Conservation (phyloP, 2,113 vertebrate species). For the Eudyptes chrysolophus region DNA sequence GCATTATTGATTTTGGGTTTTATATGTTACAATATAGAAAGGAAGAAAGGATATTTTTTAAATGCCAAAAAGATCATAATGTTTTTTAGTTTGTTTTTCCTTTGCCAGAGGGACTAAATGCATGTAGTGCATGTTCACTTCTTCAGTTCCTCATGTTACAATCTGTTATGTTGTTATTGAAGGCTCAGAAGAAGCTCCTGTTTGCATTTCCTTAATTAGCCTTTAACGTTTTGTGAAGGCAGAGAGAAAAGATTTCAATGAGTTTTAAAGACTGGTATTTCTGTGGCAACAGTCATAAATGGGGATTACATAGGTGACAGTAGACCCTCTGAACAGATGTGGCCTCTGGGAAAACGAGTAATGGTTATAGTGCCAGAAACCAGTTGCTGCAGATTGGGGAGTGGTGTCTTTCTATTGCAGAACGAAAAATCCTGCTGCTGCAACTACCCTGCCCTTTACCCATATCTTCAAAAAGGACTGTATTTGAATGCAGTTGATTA, state of each 20-base stretch:
- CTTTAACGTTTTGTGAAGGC: not conserved
- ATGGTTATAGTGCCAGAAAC: not conserved
- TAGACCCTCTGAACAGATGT: not conserved
- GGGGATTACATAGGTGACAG: not conserved
- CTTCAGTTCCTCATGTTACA: not conserved
- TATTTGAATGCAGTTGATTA: not conserved
- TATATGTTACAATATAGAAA: not conserved
- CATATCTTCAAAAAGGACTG: not conserved
- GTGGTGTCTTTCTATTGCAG: not conserved
- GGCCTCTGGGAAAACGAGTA: not conserved
- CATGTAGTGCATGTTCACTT: not conserved
- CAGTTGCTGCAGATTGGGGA: not conserved
- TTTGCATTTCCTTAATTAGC: slow-evolving; percentile 38
- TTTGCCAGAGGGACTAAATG: slow-evolving; percentile 11
- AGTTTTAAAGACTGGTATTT: not conserved
- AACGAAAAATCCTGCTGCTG: not conserved
- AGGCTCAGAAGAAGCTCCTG: not conserved
- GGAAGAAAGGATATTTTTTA: not conserved
- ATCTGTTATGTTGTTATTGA: not conserved
- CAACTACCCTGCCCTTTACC: not conserved
- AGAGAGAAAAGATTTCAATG: not conserved
- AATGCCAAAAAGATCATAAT: slow-evolving; percentile 13
- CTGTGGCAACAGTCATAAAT: not conserved
- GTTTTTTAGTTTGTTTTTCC: not conserved
- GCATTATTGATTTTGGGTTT: slow-evolving; percentile 39